Evolutionary conservation across 2,113 vertebrate genomes (phyloP).

Genomic region (Thalassoma bifasciatum): DNA sequence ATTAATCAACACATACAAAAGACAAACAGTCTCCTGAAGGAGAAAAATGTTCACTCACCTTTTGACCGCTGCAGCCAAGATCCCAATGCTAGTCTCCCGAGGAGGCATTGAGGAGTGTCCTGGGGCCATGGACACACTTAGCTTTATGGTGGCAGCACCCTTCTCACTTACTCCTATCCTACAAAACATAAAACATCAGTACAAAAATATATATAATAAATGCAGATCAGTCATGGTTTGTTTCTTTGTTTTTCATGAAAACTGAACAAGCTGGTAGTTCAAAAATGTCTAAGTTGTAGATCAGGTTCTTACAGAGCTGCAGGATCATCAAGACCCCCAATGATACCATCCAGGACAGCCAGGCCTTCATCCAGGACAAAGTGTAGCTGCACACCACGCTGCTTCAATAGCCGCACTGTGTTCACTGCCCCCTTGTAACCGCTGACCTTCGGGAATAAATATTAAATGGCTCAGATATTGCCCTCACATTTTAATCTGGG

Average conservation of each 20-base stretch:
- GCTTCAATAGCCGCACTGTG: constrained; percentile 86
- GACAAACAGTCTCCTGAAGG: background rate
- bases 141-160: constrained; percentile 85
- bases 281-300: background rate
- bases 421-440: constrained; percentile 86
- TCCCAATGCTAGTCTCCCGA: constrained; percentile 90
- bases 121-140: constrained; percentile 85
- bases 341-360: constrained; percentile 82
- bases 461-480: background rate
- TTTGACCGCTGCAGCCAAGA: constrained; percentile 90
- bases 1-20: background rate
- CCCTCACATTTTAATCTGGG: background rate
- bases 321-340: constrained; percentile 83
- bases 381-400: constrained; percentile 83
- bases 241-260: background rate
- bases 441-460: constrained; percentile 77
- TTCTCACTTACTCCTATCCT: constrained; percentile 92
- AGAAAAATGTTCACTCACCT: constrained; percentile 79
- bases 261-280: background rate
- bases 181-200: background rate
- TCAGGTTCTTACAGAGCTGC: constrained; percentile 88
- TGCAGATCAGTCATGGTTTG: background rate
- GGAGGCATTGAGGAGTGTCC: constrained; percentile 93
- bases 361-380: constrained; percentile 92
- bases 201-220: background rate